phyloP scores from a whole-genome alignment of 1,140 invertebrate species.

The Cecropterus lyciades region DNA sequence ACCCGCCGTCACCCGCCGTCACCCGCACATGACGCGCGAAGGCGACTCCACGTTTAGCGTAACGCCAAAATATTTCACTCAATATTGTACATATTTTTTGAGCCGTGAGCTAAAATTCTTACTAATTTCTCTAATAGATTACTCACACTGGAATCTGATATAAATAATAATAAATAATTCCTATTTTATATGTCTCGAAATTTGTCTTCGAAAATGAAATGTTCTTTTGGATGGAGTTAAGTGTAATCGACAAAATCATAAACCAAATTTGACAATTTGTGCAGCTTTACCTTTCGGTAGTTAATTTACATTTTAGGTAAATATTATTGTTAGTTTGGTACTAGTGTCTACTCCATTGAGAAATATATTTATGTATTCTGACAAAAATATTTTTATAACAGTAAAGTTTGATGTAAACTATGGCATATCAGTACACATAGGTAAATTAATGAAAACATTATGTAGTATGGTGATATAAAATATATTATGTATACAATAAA shows the following conservation, averaged over 20 bases:
- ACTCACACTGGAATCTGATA: background rate
- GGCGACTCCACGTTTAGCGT: constrained; percentile 3
- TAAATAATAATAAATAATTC: background rate
- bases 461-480: constrained; percentile 7
- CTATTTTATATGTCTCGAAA: background rate
- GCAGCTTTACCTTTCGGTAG: constrained; percentile 3
- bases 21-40: too few relatives aligned
- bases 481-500: constrained; percentile 8
- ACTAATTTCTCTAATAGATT: constrained; percentile 10
- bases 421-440: constrained; percentile 23
- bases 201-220: background rate
- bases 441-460: background rate
- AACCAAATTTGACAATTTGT: background rate
- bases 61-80: constrained; percentile 39
- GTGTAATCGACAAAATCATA: background rate
- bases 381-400: constrained; percentile 17
- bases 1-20: background rate
- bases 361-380: constrained; percentile 10
- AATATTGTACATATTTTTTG: constrained; percentile 35
- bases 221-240: background rate
- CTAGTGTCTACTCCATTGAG: constrained; percentile 25
- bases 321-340: constrained; percentile 3
- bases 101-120: constrained; percentile 34
- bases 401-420: constrained; percentile 13
- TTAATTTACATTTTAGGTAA: background rate